Base-by-base conservation (phyloP, 2,797 vertebrate genomes). In the Brachyrhaphis roseni region DNA sequence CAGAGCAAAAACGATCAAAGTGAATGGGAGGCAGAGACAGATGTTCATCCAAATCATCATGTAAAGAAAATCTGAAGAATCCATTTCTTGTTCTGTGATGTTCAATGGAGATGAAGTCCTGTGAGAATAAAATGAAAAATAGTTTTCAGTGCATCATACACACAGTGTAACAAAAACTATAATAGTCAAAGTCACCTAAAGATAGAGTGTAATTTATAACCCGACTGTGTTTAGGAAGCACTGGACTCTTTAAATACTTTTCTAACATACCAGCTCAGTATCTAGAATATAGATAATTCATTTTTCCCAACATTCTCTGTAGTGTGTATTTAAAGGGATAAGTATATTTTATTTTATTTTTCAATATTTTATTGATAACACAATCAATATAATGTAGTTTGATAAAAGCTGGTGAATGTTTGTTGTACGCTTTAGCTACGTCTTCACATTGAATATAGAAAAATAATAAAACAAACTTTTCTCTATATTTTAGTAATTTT, bases 1-100 rank as follows among this genome's bases (percentile, higher is more conserved):
- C 49, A 53, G 55, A 0, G 47, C 23, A 41, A 80, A 46, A 51
- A 59, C 51, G 2, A 80, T 23, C 45, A 80, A 13, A 15, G 78
- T 80, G 39, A 75, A 15, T 11, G 78, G 78, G 28, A 75, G 28
- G 18, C 62, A 70, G 41, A 75, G 49, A 39, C 72, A 23, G 34
- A 80, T 1, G 68, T 57, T 39, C 3, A 80, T 36, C 62, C 73
- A 80, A 12, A 79, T 66, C 72, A 43, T 49, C 45, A 51, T 4
- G n/a, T 26, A 18, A n/a, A 51, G 2, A 55, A 0, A 10, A 39
- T 16, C 47, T 36, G 4, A 47, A 5, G 20, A 18, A 5, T 28
- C 31, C 20, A 51, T 36, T 13, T 53, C 10, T 36, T 36, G 31
- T 20, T 51, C 45, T 74, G 16, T 13, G 28, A 72, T 10, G 13